These are phyloP conservation scores for Falco cherrug DNA, from an alignment of 2,797 vertebrate genomes.

Conservation along the genomic window DNA sequence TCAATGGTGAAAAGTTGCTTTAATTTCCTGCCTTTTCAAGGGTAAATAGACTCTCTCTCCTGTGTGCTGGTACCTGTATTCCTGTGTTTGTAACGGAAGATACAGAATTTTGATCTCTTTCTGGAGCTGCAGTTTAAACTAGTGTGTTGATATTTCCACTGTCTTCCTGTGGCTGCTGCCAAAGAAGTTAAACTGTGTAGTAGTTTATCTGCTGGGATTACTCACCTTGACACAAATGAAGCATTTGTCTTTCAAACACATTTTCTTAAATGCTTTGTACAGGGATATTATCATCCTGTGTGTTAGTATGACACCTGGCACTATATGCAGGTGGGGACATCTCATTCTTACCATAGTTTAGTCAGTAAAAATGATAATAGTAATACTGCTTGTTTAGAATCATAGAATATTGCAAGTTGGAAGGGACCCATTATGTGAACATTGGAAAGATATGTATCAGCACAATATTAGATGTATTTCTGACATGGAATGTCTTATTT, in stretches of 20 bases:
- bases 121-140: background rate
- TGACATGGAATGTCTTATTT: background rate
- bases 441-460: background rate
- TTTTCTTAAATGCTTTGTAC: background rate
- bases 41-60: background rate
- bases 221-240: background rate
- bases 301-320: background rate
- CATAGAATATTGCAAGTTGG: rapidly evolving
- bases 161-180: background rate
- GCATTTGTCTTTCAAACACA: background rate
- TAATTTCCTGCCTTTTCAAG: background rate
- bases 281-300: background rate
- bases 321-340: background rate
- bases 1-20: background rate
- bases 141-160: background rate
- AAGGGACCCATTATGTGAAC: background rate
- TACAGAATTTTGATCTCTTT: background rate
- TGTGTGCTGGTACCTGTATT: rapidly evolving
- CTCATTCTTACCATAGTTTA: background rate
- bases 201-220: background rate
- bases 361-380: background rate
- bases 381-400: background rate
- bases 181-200: background rate
- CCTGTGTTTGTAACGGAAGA: background rate
- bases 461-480: background rate